Percentiles rank a stretch among this genome's conserved stretches.
These are phyloP conservation scores for Gonioctena quinquepunctata DNA, from an alignment of 1,140 invertebrate genomes.

Conservation along the genomic window DNA sequence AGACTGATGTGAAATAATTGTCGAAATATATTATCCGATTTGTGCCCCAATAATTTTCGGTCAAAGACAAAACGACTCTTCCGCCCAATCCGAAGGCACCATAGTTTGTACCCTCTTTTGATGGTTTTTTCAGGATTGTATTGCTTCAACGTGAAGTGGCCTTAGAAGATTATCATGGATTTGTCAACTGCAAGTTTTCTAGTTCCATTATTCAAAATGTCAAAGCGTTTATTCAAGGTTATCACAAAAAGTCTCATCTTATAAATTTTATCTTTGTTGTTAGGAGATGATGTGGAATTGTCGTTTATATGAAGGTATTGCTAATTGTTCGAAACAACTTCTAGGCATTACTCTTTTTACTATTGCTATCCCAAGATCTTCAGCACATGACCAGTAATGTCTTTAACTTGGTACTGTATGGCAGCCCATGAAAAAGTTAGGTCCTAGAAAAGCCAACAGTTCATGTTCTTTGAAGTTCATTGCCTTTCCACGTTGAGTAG, in stretches of 20 bases:
- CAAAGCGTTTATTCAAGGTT: background rate
- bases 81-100: constrained; percentile 49
- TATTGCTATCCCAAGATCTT: constrained; percentile 6
- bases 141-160: constrained; percentile 53
- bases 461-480: constrained; percentile 8
- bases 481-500: constrained; percentile 6
- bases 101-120: constrained; percentile 57
- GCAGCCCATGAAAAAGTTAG: background rate
- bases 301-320: background rate
- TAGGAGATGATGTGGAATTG: background rate
- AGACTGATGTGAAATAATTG: constrained; percentile 54
- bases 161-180: constrained; percentile 41
- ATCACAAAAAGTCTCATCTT: constrained; percentile 6
- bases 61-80: constrained; percentile 31
- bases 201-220: background rate
- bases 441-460: constrained; percentile 7
- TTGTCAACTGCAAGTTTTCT: constrained; percentile 25
- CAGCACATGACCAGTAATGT: constrained; percentile 5
- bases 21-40: constrained; percentile 52
- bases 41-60: constrained; percentile 35
- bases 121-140: constrained; percentile 58
- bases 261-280: constrained; percentile 2
- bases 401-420: constrained; percentile 3
- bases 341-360: background rate
- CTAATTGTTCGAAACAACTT: background rate